Evolutionary conservation across 2,888 invertebrate species (phyloP).

Genomic region (Drosophila atroscutellata): DNA sequence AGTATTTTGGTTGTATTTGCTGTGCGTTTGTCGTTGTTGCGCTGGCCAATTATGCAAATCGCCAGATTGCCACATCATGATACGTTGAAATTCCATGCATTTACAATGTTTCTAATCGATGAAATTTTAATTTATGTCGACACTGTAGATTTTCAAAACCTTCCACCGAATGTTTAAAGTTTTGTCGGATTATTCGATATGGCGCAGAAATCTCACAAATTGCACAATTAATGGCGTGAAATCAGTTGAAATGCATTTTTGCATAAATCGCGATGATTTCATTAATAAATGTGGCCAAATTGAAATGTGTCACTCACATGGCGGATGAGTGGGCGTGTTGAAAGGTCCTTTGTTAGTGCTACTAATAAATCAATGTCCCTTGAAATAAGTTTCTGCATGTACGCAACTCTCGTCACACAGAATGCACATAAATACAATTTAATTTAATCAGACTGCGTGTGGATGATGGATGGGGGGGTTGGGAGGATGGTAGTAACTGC

Average conservation of each 20-base stretch:
- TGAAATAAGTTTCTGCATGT: constrained; percentile 20
- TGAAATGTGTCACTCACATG: constrained; percentile 58
- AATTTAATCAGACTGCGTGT: constrained; percentile 54
- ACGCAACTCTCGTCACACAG: constrained; percentile 2
- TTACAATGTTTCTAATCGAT: constrained; percentile 84
- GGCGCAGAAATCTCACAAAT: neutral
- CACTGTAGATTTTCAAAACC: constrained; percentile 21
- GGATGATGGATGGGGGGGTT: neutral
- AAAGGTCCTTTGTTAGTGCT: constrained; percentile 16
- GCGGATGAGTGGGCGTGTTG: constrained; percentile 10
- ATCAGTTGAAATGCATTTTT: constrained; percentile 11
- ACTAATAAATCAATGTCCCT: constrained; percentile 41
- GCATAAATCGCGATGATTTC: constrained; percentile 54
- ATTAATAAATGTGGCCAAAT: constrained; percentile 55
- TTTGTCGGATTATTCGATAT: neutral
- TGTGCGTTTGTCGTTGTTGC: constrained; percentile 60
- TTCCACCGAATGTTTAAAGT: constrained; percentile 21
- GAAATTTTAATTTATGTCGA: constrained; percentile 83
- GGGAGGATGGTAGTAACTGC: neutral
- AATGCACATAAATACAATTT: constrained; percentile 55
- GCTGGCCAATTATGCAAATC: constrained; percentile 82
- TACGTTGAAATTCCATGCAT: constrained; percentile 82
- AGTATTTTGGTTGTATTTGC: constrained; percentile 43
- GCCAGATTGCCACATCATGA: constrained; percentile 76
- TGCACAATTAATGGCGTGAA: constrained; percentile 3